Evolutionary conservation across 2,888 invertebrate genomes (phyloP).

Genomic region (Sphecodes monilicornis): DNA sequence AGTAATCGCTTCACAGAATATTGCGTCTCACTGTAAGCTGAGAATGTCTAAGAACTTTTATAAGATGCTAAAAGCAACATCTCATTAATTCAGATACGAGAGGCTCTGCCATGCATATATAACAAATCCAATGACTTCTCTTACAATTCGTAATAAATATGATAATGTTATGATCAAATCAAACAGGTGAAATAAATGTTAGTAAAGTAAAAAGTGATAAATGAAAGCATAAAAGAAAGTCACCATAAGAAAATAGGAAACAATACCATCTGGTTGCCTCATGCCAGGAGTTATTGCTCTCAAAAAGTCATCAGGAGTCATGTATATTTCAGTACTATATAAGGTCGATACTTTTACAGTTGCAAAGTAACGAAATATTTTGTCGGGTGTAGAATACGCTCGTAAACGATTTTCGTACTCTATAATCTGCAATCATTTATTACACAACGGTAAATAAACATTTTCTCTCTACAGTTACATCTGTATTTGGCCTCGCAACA

Average conservation of each 20-base stretch:
- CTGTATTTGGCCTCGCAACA: not conserved
- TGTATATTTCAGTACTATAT: constrained; percentile 92
- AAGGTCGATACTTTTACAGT: constrained; percentile 92
- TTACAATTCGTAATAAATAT: not conserved
- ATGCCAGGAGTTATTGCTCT: constrained; percentile 98
- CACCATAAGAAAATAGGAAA: constrained; percentile 11
- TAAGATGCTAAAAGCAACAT: not conserved
- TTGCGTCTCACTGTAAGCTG: not conserved
- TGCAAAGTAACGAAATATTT: constrained; percentile 99
- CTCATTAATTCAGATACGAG: not conserved
- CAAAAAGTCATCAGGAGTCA: constrained; percentile 99
- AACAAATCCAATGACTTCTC: not conserved
- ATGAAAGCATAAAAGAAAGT: not conserved
- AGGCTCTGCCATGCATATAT: not conserved
- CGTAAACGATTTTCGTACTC: constrained; percentile 99
- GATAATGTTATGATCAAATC: not conserved
- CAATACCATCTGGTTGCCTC: constrained; percentile 97
- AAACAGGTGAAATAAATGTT: not conserved
- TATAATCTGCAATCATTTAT: constrained; percentile 91
- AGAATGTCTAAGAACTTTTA: not conserved
- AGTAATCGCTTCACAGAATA: not conserved
- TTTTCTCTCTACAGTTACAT: not conserved
- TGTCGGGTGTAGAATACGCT: constrained; percentile 98
- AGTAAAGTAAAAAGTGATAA: not conserved
- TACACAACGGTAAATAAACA: constrained; percentile 60